phyloP scores from a whole-genome alignment of 1,140 invertebrate species.

The Maconellicoccus hirsutus region DNA sequence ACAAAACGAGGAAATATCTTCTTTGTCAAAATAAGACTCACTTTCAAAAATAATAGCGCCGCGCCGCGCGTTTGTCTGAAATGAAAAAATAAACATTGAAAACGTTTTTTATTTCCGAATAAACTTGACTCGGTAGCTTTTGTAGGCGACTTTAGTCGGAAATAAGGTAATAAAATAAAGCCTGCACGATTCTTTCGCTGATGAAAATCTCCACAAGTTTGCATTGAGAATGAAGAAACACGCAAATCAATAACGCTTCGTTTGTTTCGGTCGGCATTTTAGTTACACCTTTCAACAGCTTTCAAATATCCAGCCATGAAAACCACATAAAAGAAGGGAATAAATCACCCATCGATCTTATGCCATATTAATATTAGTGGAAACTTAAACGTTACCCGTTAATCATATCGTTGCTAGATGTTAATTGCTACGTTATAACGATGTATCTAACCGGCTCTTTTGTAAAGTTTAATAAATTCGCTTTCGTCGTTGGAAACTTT shows the following conservation, averaged over 20 bases:
- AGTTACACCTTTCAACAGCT: background rate
- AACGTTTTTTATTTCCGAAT: background rate
- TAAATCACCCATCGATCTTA: too few relatives aligned
- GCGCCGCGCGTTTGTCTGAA: background rate
- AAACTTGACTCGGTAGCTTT: background rate
- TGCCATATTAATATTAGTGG: too few relatives aligned
- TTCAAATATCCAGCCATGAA: background rate
- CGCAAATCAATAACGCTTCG: slow-evolving; percentile 8
- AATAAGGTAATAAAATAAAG: slow-evolving; percentile 4
- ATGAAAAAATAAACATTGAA: background rate
- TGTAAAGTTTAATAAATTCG: background rate
- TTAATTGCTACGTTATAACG: background rate
- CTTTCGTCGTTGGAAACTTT: background rate
- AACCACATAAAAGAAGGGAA: background rate
- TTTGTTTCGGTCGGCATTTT: background rate
- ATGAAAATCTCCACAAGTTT: background rate
- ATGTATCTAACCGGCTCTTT: background rate
- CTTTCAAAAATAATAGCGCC: background rate
- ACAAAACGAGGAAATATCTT: too few relatives aligned
- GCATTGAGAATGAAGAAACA: background rate
- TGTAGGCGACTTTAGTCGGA: background rate
- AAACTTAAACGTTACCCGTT: background rate
- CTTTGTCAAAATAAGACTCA: background rate
- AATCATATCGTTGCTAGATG: background rate
- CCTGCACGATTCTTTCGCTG: background rate